These are phyloP conservation scores for Erebia palarica DNA, from an alignment of 2,888 invertebrate species.

Conservation along the genomic window DNA sequence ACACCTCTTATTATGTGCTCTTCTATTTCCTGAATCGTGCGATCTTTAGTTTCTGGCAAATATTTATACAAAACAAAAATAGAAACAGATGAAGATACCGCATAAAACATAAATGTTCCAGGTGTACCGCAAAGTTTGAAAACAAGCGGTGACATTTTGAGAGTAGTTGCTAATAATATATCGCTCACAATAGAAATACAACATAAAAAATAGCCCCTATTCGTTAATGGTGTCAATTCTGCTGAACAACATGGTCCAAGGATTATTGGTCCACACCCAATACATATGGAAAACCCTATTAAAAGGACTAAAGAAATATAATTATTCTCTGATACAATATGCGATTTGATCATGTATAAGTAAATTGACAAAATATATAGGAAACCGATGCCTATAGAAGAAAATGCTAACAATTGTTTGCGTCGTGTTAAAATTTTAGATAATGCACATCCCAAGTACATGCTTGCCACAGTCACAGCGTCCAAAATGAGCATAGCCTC, in stretches of 20 bases:
- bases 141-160: conserved; percentile 54
- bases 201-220: conserved; percentile 51
- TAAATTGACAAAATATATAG: conserved; percentile 21
- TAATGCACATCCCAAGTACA: conserved; percentile 47
- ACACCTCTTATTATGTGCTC: not conserved
- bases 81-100: conserved; percentile 37
- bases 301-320: conserved; percentile 29
- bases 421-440: conserved; percentile 46
- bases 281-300: conserved; percentile 24
- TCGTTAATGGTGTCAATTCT: conserved; percentile 51
- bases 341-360: conserved; percentile 19
- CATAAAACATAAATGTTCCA: conserved; percentile 52
- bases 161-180: conserved; percentile 51
- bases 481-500: conserved; percentile 32
- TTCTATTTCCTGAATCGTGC: conserved; percentile 42
- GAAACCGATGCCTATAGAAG: conserved; percentile 2
- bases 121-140: conserved; percentile 51
- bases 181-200: conserved; percentile 44
- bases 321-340: conserved; percentile 13
- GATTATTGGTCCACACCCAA: conserved; percentile 48
- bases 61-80: conserved; percentile 40
- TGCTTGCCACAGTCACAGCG: conserved; percentile 42
- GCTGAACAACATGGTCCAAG: conserved; percentile 45
- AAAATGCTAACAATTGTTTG: conserved; percentile 41
- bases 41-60: conserved; percentile 50